Evolutionary conservation across 2,888 invertebrate genomes (phyloP), one percentile per base, ranked within the genome.

Genomic region (Drosophila algonquin): DNA sequence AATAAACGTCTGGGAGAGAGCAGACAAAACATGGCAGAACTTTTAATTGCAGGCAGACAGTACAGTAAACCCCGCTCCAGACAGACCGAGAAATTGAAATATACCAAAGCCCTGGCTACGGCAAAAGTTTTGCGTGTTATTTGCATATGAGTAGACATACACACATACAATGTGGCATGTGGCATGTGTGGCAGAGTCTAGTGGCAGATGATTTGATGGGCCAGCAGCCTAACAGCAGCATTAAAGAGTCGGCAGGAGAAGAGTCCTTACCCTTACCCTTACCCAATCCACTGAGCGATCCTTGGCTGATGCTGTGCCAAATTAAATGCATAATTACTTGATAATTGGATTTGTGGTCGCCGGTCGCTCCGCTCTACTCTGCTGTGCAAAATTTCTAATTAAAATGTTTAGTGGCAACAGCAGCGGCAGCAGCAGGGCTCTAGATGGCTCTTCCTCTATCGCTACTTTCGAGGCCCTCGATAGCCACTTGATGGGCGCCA

Each of bases 281-380:
- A 7, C n/a, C 9, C 9, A 40, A 52, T 45, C 56, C 50, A 10
- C 50, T 62, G 46, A 53, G 57, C 60, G 55, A 47, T 40, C 21
- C 24, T 45, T 40, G n/a, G 40, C 40, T 40, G 24, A 9, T 14
- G 32, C 50, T 46, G 61, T 55, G 75, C 69, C 54, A 83, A 83
- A 83, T 83, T 87, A 83, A 83, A 87, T 83, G 87, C 83, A 83
- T 83, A 83, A 83, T 83, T 83, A 83, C 83, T 83, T 87, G 85
- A 85, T 83, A 83, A 83, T 83, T 83, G 83, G 83, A 83, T 83
- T 83, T 83, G 87, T 61, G 87, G 83, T 81, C 85, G 87, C 40
- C 7, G 40, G 40, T 80, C 87, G 85, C 87, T 21, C 21, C 21
- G 21, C 21, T 78, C 76, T n/a, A 40, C 40, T 40, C 40, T 40